A percentile compares a stretch with the other conserved stretches of the same genome.
Conservation (phyloP, 2,113 vertebrate species). For the Paralichthys olivaceus region DNA sequence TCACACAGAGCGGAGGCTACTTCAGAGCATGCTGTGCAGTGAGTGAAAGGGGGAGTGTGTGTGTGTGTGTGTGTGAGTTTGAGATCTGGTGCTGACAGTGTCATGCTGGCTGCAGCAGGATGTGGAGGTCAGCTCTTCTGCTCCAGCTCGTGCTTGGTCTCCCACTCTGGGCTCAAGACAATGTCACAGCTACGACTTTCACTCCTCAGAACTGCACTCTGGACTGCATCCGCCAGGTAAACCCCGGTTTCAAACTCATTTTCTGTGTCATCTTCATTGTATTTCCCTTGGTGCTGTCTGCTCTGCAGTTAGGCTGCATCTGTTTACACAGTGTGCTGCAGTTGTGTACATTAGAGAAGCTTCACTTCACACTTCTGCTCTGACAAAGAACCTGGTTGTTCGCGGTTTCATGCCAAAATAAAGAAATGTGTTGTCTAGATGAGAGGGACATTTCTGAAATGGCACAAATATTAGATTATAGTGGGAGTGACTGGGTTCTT, state of each 20-base stretch:
- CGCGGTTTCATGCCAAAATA: not conserved
- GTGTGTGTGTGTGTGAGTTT: not conserved
- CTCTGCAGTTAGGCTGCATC: not conserved
- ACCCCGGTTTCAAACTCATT: not conserved
- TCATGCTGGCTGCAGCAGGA: conserved; percentile 36
- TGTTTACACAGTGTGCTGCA: not conserved
- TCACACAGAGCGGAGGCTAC: not conserved
- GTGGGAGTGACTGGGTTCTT: too few species aligned
- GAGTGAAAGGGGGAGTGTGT: not conserved
- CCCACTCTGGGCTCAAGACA: conserved; percentile 12
- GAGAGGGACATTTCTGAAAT: too few species aligned
- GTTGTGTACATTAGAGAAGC: not conserved
- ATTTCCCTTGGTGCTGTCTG: not conserved
- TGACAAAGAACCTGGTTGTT: not conserved
- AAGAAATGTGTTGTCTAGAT: too few species aligned
- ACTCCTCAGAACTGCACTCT: conserved; percentile 74
- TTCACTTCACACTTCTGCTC: not conserved
- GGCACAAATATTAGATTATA: too few species aligned
- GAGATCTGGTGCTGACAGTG: not conserved
- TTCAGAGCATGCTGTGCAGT: not conserved
- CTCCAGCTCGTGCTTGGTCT: conserved; percentile 19
- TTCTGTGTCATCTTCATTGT: not conserved
- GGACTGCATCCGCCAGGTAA: conserved; percentile 78
- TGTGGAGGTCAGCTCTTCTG: conserved; percentile 60
- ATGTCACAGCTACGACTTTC: conserved; percentile 6